Evolutionary conservation across 2,797 vertebrate species (phyloP), one percentile per base, ranked within the genome.

Genomic region (Phoebastria nigripes): DNA sequence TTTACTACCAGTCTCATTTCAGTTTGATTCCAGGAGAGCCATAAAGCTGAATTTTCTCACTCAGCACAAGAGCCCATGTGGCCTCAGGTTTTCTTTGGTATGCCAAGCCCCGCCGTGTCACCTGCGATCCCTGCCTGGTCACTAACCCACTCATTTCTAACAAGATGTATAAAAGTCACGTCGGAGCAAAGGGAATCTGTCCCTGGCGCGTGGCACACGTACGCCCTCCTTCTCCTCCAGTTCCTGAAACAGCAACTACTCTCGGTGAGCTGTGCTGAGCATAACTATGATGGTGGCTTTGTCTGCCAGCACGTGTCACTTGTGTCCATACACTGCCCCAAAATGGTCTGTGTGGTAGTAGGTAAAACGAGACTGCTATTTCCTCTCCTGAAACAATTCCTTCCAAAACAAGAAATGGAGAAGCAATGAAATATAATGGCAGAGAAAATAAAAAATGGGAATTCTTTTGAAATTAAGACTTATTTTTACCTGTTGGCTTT

Each of bases 1-100:
- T 96, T 96, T 96, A 96, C 94, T 90, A 87, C 78, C 89, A 87
- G 56, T 82, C 89, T 93, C 59, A 61, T 85, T 95, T 95, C 91
- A 89, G 66, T 71, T 67, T 82, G 74, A 93, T 77, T 89, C 92
- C 92, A 88, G 67, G 63, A 87, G 82, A 93, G 61, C 35, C 69
- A 81, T 55, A 78, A 93, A 93, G 51, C 56, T 58, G 51, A 54
- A 10, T 73, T 93, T 87, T 79, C 47, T 63, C 52, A 77, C 88
- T 82, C 29, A 6, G 56, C 46, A n/a, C 26, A 70, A 49, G 6
- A 87, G 31, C 35, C 66, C 59, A 52, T 13, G 52, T 46, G 37
- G 54, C 81, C 78, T 51, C n/a, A 26, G 73, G 47, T 87, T 76
- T 90, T 84, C 39, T 52, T 67, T 3, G 21, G 51, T 44, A 42